phyloP scores from a whole-genome alignment of 1,140 invertebrate genomes.

The Gryllus bimaculatus region DNA sequence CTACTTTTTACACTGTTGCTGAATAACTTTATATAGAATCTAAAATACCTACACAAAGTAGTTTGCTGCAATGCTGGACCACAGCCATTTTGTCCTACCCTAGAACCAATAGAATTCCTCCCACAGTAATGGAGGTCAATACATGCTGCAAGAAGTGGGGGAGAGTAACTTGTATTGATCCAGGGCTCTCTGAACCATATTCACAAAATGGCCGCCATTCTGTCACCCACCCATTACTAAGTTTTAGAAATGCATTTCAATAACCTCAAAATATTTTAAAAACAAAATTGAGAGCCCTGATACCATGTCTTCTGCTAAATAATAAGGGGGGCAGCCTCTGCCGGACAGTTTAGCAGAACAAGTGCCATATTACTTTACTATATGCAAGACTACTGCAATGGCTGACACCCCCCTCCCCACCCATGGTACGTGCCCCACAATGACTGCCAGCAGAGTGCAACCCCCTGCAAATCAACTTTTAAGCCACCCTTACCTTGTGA shows the following conservation, averaged over 20 bases:
- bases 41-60: background rate
- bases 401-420: background rate
- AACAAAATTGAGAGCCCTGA: background rate
- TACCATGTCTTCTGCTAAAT: background rate
- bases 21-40: background rate
- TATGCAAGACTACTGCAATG: background rate
- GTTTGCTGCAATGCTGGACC: too few relatives aligned
- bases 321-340: background rate
- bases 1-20: background rate
- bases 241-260: background rate
- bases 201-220: background rate
- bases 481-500: conserved; percentile 56
- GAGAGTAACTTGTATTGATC: background rate
- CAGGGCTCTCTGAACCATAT: background rate
- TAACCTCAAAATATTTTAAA: background rate
- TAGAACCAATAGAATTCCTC: background rate
- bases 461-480: background rate
- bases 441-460: background rate
- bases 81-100: too few relatives aligned
- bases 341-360: background rate
- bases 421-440: background rate
- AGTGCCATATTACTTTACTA: background rate
- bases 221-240: background rate
- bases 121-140: background rate
- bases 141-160: background rate